Base-by-base conservation (phyloP, 2,888 invertebrate species). In the Meiosimyza platycephala region DNA sequence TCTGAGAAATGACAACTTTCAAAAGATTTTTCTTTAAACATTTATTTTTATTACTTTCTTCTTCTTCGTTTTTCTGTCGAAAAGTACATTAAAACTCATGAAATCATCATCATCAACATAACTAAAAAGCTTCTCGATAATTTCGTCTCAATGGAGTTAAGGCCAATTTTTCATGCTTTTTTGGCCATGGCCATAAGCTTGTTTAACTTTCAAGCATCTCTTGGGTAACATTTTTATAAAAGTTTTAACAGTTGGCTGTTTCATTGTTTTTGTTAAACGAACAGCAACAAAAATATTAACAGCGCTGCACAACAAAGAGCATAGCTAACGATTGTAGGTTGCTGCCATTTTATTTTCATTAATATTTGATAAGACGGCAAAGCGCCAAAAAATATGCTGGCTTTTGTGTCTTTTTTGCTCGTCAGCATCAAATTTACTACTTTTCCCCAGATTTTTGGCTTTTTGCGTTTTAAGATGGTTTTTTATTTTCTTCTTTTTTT, bases 281-380 rank as follows among this genome's bases (percentile, higher is more conserved):
- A 13, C 54, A 65, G 13, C 51, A 65, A 13, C 13, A 15, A 47
- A 40, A 52, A 28, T 18, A 22, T 16, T 28, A 54, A n/a, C 51
- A 65, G 22, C 22, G 54, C 54, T 54, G 54, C 54, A 54, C 54
- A 80, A 81, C 81, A 77, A 81, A 81, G 80, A 79, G 80, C 81
- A 28, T 6, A 11, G 77, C 81, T 80, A 78, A 80, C 76, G 68
- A 68, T 74, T 74, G 72, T 73, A 59, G 33, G 57, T 28, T 18
- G 50, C 22, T 48, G 59, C 52, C 62, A 62, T 71, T 69, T 60
- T 52, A 52, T 71, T 71, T 64, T 55, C 57, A 71, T 71, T 64
- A 63, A 71, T 64, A 64, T 64, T 71, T 71, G 18, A 71, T 64
- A 71, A 71, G 64, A 63, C 22, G 55, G 54, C 71, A 28, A 28